Evolutionary conservation across 2,113 vertebrate genomes (phyloP), one percentile per base, ranked within the genome.

Genomic region (Poecilia latipinna): DNA sequence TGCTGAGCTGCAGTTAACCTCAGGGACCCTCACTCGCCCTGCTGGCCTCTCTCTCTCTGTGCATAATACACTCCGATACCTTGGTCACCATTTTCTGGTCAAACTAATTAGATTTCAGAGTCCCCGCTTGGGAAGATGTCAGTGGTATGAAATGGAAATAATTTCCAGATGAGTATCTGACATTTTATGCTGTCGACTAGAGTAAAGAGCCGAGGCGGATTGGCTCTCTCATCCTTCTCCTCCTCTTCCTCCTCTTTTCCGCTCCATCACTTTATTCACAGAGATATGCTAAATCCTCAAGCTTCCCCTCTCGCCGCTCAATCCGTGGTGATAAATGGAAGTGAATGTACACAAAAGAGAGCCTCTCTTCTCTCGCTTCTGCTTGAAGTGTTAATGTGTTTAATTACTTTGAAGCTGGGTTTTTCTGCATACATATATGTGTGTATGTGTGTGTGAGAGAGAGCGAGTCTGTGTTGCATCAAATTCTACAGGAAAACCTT

Each of bases 121-220:
- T 87, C 77, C 72, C 80, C 75, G 73, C 90, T 82, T 31, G 51
- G 82, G 77, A 86, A 89, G 83, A 92, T 90, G 92, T 91, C 91
- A 83, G 88, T 66, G 75, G 78, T 85, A 82, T 83, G 87, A 93
- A 92, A 92, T 91, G 91, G 90, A 94, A 94, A 93, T 94, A 74
- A 94, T 93, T 93, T 92, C 81, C 87, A 93, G 90, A 93, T 94
- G 91, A 92, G 82, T 92, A 94, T 94, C 91, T 92, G 93, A 91
- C 90, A 91, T 90, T 92, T 91, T 82, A 84, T 75, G 70, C 91
- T 75, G 75, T 83, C 77, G 75, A 82, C 82, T 79, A 29, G 75
- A 82, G 91, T 88, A 91, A 89, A 89, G 88, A 88, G 80, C 77
- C 75, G 61, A 13, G 72, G 80, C 74, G 62, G 77, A 69, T 66